phyloP scores from a whole-genome alignment of 1,140 invertebrate genomes.

The Calephelis virginiensis region DNA sequence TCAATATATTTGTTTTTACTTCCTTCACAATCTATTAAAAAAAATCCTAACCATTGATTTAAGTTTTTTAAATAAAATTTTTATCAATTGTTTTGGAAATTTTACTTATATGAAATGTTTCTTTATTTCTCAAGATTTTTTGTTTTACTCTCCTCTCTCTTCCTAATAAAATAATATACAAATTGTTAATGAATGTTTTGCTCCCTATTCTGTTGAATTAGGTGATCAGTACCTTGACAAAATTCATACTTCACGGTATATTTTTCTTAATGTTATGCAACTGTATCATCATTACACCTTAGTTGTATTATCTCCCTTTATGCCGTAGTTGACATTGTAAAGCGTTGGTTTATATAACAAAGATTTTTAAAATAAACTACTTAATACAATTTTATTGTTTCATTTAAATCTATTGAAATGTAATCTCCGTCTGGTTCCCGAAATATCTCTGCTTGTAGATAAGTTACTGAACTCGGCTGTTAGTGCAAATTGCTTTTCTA shows the following conservation, averaged over 20 bases:
- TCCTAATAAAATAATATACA: not conserved
- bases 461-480: too few relatives aligned
- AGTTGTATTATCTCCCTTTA: constrained; percentile 38
- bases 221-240: too few relatives aligned
- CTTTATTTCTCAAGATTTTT: too few relatives aligned
- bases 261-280: constrained; percentile 5
- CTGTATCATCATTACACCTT: constrained; percentile 15
- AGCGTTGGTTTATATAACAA: constrained; percentile 77
- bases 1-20: not conserved
- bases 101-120: not conserved
- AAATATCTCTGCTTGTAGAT: too few relatives aligned
- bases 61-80: not conserved
- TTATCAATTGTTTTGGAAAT: too few relatives aligned
- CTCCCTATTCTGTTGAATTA: too few relatives aligned
- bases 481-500: too few relatives aligned
- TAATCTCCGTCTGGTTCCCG: too few relatives aligned
- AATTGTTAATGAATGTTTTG: not conserved
- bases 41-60: not conserved
- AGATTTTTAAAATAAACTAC: constrained; percentile 77
- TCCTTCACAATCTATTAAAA: too few relatives aligned
- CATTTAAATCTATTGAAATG: constrained; percentile 35
- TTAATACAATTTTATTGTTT: constrained; percentile 68
- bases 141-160: not conserved
- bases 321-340: constrained; percentile 64
- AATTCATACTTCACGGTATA: not conserved